Percentiles rank a stretch among this genome's conserved stretches.
Conservation (phyloP, 2,113 vertebrate species). For the Apodemus sylvaticus region DNA sequence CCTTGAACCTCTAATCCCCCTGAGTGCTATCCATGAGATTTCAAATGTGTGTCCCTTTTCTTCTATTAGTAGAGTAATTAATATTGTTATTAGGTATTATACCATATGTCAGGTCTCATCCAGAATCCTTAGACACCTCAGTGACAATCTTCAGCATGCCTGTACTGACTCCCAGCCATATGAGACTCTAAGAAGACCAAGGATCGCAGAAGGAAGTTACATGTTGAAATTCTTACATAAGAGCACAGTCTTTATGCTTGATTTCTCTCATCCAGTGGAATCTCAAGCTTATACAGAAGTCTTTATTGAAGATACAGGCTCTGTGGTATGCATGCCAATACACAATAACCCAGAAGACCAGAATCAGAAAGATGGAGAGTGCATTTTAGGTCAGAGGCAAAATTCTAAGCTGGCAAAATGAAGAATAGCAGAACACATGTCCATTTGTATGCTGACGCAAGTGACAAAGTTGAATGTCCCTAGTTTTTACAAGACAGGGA, state of each 20-base stretch:
- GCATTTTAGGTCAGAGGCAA: not conserved
- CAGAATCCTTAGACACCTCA: not conserved
- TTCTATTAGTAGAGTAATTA: not conserved
- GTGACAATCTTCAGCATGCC: not conserved
- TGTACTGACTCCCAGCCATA: not conserved
- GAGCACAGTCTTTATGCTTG: not conserved
- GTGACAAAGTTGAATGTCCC: not conserved
- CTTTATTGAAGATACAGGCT: not conserved
- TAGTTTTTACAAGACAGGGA: not conserved
- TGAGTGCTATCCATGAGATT: not conserved
- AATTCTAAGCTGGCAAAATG: not conserved
- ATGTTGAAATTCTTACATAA: not conserved
- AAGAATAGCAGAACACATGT: not conserved
- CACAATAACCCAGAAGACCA: not conserved
- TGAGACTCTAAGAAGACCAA: not conserved
- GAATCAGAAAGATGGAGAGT: not conserved
- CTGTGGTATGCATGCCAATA: not conserved
- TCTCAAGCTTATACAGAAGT: not conserved
- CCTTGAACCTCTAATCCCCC: not conserved
- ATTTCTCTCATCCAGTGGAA: not conserved
- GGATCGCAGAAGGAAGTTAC: not conserved
- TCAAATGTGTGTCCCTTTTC: not conserved
- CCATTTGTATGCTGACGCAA: not conserved
- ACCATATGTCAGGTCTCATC: not conserved
- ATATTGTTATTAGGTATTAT: not conserved